Percentiles rank a stretch among this genome's conserved stretches.
Conservation (phyloP, 2,113 vertebrate species). For the Scomber japonicus region DNA sequence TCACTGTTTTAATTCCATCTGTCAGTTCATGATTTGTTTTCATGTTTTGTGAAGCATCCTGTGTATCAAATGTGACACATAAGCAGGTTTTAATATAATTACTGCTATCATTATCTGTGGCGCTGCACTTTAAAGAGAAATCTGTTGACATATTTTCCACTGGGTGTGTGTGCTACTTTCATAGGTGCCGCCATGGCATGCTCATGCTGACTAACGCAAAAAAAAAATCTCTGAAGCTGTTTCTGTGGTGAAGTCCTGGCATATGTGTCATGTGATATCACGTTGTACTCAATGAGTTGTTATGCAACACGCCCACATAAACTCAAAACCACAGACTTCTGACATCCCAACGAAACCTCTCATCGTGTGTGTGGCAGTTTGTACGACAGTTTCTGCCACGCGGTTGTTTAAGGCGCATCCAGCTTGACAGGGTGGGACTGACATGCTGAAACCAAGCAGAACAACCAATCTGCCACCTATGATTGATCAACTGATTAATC, state of each 20-base stretch:
- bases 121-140: background rate
- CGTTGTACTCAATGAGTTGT: background rate
- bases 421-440: background rate
- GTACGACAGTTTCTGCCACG: background rate
- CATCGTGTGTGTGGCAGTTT: too few species aligned
- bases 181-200: background rate
- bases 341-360: background rate
- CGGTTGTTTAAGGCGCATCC: background rate
- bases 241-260: background rate
- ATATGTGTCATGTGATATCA: background rate
- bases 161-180: background rate
- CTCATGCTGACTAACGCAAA: background rate
- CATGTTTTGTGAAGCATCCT: too few species aligned
- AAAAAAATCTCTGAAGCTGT: too few species aligned
- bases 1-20: too few species aligned
- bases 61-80: too few species aligned
- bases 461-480: background rate
- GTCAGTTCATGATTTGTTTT: too few species aligned
- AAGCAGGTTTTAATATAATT: too few species aligned
- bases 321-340: background rate
- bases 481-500: too few species aligned
- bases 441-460: too few species aligned
- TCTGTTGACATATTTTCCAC: background rate
- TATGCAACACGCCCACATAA: background rate
- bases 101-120: too few species aligned